Percentiles rank a stretch among this genome's conserved stretches.
Conservation (phyloP, 2,113 vertebrate species). For the Tylochromis polylepis region DNA sequence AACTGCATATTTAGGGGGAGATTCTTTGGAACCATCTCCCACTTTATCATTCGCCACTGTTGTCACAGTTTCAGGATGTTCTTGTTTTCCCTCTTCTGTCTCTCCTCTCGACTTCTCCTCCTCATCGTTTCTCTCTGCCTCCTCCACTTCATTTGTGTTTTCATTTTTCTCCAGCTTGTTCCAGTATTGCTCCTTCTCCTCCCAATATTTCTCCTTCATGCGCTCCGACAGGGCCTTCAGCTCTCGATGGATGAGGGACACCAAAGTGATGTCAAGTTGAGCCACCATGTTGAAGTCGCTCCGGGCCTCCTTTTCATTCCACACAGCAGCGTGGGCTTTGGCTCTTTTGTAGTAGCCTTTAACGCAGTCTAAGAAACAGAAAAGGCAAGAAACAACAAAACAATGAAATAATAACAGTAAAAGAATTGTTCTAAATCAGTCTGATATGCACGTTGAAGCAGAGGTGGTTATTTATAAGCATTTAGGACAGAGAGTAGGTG, state of each 20-base stretch:
- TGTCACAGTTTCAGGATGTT: neutral
- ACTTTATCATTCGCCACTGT: neutral
- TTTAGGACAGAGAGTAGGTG: neutral
- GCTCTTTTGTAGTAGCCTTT: slow-evolving; percentile 86
- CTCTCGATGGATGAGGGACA: slow-evolving; percentile 67
- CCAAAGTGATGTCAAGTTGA: slow-evolving; percentile 73
- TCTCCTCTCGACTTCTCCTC: neutral
- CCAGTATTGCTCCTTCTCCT: slow-evolving; percentile 80
- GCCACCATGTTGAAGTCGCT: slow-evolving; percentile 75
- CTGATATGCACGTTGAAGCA: neutral
- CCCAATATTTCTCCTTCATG: slow-evolving; percentile 82
- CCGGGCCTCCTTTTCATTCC: slow-evolving; percentile 79
- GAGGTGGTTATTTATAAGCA: neutral
- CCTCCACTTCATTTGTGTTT: neutral
- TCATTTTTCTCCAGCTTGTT: slow-evolving; percentile 70
- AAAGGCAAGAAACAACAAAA: neutral
- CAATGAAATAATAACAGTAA: neutral
- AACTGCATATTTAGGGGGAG: neutral
- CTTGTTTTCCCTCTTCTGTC: neutral
- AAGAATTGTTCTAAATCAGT: neutral
- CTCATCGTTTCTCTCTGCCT: neutral
- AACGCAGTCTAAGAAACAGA: slow-evolving; percentile 72
- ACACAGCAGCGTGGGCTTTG: slow-evolving; percentile 79
- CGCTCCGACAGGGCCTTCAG: slow-evolving; percentile 74
- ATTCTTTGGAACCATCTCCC: neutral